A percentile compares a stretch with the other conserved stretches of the same genome.
Conservation (phyloP, 53 echinoderm and acorn worm genomes). For the Antedon mediterranea region DNA sequence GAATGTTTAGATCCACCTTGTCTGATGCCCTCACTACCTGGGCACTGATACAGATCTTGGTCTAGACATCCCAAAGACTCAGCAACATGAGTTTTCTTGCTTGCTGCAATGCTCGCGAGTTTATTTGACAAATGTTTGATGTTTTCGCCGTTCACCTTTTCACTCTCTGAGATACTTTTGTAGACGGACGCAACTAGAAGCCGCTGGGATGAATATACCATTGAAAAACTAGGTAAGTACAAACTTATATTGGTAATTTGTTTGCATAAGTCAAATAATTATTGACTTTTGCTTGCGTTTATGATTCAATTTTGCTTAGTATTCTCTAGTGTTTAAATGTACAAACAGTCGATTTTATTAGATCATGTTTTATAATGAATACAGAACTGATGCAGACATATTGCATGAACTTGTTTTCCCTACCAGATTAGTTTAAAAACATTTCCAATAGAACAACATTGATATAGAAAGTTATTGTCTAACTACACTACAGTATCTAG, state of each 20-base stretch:
- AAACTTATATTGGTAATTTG: neutral
- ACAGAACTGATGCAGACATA: no score
- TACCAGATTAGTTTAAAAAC: no score
- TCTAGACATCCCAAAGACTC: neutral
- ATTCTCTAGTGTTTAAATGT: no score
- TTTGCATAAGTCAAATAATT: no score
- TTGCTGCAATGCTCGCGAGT: neutral
- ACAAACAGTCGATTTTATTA: no score
- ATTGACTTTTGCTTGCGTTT: no score
- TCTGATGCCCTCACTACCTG: neutral
- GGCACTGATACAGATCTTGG: neutral
- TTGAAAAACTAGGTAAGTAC: conserved; percentile 79
- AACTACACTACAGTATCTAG: no score
- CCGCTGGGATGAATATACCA: conserved; percentile 70
- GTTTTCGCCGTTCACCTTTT: neutral
- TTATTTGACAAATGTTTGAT: neutral
- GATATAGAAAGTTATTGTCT: no score
- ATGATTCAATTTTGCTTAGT: no score
- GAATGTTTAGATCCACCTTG: neutral
- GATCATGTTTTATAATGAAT: no score
- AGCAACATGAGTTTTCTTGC: neutral
- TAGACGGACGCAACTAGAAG: conserved; percentile 58
- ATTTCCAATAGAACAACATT: no score
- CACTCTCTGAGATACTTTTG: neutral
- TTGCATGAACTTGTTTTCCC: no score